Conservation (phyloP, 2,888 invertebrate genomes). For the Drosophila robusta region DNA sequence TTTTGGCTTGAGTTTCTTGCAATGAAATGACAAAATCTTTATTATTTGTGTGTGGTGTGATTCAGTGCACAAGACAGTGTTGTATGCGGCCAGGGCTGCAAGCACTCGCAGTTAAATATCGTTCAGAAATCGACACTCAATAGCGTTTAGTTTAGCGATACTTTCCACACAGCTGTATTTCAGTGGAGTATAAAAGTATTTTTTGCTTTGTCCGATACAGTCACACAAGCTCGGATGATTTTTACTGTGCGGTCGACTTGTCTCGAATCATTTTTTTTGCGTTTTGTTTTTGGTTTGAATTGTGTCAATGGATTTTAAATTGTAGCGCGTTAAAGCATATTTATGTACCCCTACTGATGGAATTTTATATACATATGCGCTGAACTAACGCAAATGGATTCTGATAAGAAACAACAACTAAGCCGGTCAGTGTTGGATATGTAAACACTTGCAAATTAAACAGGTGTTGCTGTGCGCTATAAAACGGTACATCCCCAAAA, state of each 20-base stretch:
- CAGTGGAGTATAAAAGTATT: not conserved
- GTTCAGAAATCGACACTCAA: not conserved
- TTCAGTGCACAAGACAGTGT: conserved; percentile 30
- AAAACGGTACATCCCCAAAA: conserved; percentile 32
- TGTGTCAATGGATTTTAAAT: too few species aligned
- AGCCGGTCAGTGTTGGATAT: not conserved
- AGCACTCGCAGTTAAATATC: not conserved
- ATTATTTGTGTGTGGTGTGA: conserved; percentile 24
- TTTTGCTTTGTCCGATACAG: not conserved
- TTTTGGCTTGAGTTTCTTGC: conserved; percentile 18
- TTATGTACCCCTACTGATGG: not conserved
- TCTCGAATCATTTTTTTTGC: not conserved
- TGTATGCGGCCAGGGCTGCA: conserved; percentile 26
- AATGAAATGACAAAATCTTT: conserved; percentile 37
- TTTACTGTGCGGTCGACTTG: not conserved
- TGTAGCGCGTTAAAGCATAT: not conserved
- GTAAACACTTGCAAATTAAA: not conserved
- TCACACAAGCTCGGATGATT: not conserved
- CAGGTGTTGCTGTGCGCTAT: not conserved
- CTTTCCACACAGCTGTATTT: not conserved
- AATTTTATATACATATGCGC: not conserved
- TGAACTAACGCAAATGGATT: not conserved
- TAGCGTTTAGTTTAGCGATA: not conserved
- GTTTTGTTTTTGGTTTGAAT: not conserved
- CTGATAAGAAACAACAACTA: not conserved